phyloP scores from a whole-genome alignment of 2,113 vertebrate genomes.

The Ranitomeya imitator region DNA sequence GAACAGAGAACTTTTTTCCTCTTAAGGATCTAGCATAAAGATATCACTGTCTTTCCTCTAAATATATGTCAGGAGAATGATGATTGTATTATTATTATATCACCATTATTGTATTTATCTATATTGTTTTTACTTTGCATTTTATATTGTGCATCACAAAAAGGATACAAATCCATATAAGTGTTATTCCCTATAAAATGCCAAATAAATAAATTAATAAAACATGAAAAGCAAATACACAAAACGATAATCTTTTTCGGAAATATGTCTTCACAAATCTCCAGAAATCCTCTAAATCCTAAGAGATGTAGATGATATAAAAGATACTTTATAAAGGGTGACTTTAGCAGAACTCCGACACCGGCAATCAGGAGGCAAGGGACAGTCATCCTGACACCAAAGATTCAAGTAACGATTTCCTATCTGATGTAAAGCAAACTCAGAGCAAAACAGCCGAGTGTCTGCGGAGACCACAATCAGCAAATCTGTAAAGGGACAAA shows the following conservation, averaged over 20 bases:
- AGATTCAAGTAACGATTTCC: conserved; percentile 35
- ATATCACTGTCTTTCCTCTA: no score
- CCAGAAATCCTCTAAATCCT: background rate
- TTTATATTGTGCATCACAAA: no score
- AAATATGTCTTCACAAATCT: background rate
- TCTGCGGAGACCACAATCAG: conserved; percentile 13
- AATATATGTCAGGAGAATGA: no score
- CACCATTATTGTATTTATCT: no score
- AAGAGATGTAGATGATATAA: background rate
- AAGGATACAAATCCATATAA: no score
- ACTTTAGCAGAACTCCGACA: conserved; percentile 14
- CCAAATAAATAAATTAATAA: no score
- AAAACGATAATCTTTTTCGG: background rate
- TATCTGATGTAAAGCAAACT: conserved; percentile 38
- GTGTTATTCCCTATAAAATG: no score
- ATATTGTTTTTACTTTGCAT: no score
- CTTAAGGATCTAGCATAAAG: no score
- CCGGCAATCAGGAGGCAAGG: conserved; percentile 21
- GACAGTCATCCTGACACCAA: conserved; percentile 40
- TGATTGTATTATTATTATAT: no score
- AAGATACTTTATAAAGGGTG: background rate
- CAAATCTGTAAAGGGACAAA: conserved; percentile 27
- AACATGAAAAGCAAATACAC: background rate
- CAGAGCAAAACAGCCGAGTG: conserved; percentile 34
- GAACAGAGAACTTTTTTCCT: no score